Evolutionary conservation across 2,888 invertebrate genomes (phyloP).

Genomic region (Brachyopa scutellaris): DNA sequence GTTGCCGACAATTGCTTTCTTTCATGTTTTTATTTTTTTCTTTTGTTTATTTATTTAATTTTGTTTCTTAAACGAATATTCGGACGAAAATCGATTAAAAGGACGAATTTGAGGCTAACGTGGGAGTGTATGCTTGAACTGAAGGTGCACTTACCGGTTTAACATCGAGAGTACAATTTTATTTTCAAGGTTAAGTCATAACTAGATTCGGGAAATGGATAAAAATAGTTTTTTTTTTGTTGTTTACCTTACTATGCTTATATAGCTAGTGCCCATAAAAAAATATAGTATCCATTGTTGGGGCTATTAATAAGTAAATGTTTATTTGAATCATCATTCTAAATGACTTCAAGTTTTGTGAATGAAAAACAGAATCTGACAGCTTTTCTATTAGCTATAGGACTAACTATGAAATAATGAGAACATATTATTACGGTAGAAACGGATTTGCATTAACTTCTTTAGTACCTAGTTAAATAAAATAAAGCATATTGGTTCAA

Average conservation of each 20-base stretch:
- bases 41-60: slow-evolving; percentile 17
- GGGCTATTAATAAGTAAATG: slow-evolving; percentile 51
- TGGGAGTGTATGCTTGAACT: not conserved
- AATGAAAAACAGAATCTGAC: slow-evolving; percentile 18
- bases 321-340: slow-evolving; percentile 46
- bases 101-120: not conserved
- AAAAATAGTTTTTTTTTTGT: slow-evolving; percentile 31
- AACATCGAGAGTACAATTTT: not conserved
- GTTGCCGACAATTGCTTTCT: slow-evolving; percentile 35
- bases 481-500: no score
- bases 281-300: slow-evolving; percentile 58
- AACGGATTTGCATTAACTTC: no score
- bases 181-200: slow-evolving; percentile 41
- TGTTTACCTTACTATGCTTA: not conserved
- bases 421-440: not conserved
- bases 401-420: not conserved
- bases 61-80: not conserved
- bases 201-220: slow-evolving; percentile 31
- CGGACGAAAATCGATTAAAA: slow-evolving; percentile 21
- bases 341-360: slow-evolving; percentile 36
- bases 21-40: not conserved
- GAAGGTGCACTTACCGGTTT: slow-evolving; percentile 26
- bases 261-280: slow-evolving; percentile 48
- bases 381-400: not conserved
- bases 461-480: no score